Percentiles rank a stretch among this genome's conserved stretches.
These are phyloP conservation scores for Aporrectodea caliginosa DNA, from an alignment of 1,140 invertebrate genomes.

Conservation along the genomic window DNA sequence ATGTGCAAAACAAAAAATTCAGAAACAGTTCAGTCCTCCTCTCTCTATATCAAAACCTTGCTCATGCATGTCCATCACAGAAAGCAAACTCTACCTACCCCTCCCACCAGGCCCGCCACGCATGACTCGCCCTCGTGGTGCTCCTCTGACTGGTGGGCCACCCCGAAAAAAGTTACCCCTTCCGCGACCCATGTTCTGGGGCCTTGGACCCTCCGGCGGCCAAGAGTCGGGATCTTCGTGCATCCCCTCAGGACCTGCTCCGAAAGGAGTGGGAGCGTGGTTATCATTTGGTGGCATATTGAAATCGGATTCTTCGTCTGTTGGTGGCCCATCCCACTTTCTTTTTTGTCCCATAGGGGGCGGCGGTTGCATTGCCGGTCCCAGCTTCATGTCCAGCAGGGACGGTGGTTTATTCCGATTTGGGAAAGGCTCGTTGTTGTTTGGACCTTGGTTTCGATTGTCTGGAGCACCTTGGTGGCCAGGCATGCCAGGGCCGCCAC, in stretches of 20 bases:
- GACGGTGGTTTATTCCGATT: neutral
- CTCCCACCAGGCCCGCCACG: neutral
- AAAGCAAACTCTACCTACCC: neutral
- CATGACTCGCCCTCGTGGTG: neutral
- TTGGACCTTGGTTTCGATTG: neutral
- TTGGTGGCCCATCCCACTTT: neutral
- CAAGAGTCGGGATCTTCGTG: neutral
- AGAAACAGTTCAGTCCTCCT: too few species aligned
- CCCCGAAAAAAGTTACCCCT: neutral
- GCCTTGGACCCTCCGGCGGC: neutral
- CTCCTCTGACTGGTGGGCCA: neutral
- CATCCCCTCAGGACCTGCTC: neutral
- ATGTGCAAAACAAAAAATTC: too few species aligned
- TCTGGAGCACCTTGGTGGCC: neutral
- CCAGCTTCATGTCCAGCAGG: neutral
- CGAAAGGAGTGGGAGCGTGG: neutral
- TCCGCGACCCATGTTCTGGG: neutral
- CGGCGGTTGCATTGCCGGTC: neutral
- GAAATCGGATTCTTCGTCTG: neutral
- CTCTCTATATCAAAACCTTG: too few species aligned
- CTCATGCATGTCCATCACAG: too few species aligned
- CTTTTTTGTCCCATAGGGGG: neutral
- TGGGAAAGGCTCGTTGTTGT: neutral
- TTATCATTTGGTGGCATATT: neutral
- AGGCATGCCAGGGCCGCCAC: neutral